These are phyloP conservation scores for Podarcis lilfordi DNA, from an alignment of 2,797 vertebrate genomes.

Conservation along the genomic window DNA sequence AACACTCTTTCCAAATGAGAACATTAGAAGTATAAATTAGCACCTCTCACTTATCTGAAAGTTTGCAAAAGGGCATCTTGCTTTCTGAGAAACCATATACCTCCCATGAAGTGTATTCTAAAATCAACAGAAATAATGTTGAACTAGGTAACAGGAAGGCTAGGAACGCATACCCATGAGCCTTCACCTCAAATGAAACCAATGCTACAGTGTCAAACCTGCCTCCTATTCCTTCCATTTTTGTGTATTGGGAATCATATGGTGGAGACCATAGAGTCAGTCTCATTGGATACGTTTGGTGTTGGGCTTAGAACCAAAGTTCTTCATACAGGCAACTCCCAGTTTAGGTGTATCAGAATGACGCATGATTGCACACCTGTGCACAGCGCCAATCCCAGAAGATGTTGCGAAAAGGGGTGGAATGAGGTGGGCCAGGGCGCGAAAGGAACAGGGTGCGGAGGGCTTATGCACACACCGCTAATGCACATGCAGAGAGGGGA, in stretches of 20 bases:
- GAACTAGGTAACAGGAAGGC: constrained; percentile 20
- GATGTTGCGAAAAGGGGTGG: no score
- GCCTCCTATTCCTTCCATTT: not conserved
- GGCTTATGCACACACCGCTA: no score
- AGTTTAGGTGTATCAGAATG: no score
- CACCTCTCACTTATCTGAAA: not conserved
- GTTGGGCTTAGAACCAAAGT: no score
- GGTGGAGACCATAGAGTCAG: not conserved
- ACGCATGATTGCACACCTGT: no score
- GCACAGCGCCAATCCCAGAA: no score
- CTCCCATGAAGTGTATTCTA: not conserved
- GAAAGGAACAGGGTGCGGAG: no score
- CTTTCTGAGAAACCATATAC: constrained; percentile 8
- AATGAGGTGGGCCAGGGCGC: no score
- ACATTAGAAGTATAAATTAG: constrained; percentile 39
- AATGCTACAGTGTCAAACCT: not conserved
- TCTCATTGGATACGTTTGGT: not conserved
- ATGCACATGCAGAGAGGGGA: no score
- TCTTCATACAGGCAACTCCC: no score
- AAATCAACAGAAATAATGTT: not conserved
- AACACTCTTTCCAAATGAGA: fast-evolving
- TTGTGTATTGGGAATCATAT: not conserved
- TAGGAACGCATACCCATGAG: not conserved
- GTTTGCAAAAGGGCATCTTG: constrained; percentile 31
- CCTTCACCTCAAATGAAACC: not conserved